Evolutionary conservation across 2,113 vertebrate species (phyloP).

Genomic region (Dunckerocampus dactyliophorus): DNA sequence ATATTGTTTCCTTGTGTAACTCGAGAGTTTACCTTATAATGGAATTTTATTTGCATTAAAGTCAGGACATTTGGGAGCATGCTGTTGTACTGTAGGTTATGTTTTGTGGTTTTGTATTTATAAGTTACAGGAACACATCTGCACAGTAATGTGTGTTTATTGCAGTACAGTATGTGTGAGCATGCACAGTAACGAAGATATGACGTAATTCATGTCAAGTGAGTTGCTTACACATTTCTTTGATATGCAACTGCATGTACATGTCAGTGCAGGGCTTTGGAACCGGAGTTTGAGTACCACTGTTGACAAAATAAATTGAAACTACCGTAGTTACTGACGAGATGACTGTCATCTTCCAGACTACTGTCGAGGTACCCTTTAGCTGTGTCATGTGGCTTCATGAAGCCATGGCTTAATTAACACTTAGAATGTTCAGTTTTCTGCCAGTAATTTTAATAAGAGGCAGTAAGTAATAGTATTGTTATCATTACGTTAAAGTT

Average conservation of each 20-base stretch:
- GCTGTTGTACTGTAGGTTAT: slow-evolving; percentile 8
- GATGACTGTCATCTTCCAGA: too few relatives aligned
- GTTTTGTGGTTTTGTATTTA: slow-evolving; percentile 4
- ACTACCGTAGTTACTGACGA: too few relatives aligned
- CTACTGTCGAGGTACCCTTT: too few relatives aligned
- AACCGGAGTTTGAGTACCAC: too few relatives aligned
- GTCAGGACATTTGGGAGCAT: not conserved
- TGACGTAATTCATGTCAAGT: slow-evolving; percentile 26
- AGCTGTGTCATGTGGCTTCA: too few relatives aligned
- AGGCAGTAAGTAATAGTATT: too few relatives aligned
- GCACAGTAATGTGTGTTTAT: slow-evolving; percentile 13
- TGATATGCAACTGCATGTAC: slow-evolving; percentile 28
- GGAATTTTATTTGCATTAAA: slow-evolving; percentile 1
- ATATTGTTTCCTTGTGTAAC: not conserved
- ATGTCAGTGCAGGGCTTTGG: slow-evolving; percentile 5
- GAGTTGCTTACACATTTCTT: slow-evolving; percentile 9
- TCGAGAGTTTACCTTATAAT: slow-evolving; percentile 9
- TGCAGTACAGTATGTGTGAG: slow-evolving; percentile 24
- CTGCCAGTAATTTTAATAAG: too few relatives aligned
- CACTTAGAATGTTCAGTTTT: too few relatives aligned
- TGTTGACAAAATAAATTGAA: too few relatives aligned
- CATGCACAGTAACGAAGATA: slow-evolving; percentile 26
- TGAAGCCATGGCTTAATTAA: too few relatives aligned
- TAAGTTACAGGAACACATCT: slow-evolving; percentile 12
- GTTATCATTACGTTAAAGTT: too few relatives aligned